phyloP scores from a whole-genome alignment of 1,140 invertebrate genomes.

The Apis florea region DNA sequence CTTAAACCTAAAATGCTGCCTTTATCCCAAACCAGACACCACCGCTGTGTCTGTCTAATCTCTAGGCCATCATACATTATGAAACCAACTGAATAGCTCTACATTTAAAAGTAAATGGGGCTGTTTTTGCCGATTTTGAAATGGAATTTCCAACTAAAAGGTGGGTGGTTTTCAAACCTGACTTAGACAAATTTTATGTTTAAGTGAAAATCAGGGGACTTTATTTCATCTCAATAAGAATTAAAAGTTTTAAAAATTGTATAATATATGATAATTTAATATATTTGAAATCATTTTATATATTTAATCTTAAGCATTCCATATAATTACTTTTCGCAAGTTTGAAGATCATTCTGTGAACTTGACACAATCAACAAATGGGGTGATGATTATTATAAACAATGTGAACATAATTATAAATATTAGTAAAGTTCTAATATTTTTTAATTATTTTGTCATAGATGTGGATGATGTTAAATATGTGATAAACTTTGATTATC shows the following conservation, averaged over 20 bases:
- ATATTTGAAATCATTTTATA: slow-evolving; percentile 12
- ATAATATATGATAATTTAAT: slow-evolving; percentile 15
- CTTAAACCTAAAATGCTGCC: slow-evolving; percentile 77
- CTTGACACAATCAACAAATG: slow-evolving; percentile 15
- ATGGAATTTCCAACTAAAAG: slow-evolving; percentile 70
- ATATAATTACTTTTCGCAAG: slow-evolving; percentile 32
- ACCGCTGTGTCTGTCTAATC: slow-evolving; percentile 77
- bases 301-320: slow-evolving; percentile 1
- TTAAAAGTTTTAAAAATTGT: background rate
- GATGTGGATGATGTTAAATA: slow-evolving; percentile 93
- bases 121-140: slow-evolving; percentile 69
- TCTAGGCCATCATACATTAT: slow-evolving; percentile 69
- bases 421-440: slow-evolving; percentile 21
- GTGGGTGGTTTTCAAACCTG: slow-evolving; percentile 68
- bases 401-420: slow-evolving; percentile 20
- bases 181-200: slow-evolving; percentile 54
- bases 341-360: slow-evolving; percentile 50
- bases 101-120: slow-evolving; percentile 69
- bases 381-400: slow-evolving; percentile 21
- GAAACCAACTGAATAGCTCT: slow-evolving; percentile 66
- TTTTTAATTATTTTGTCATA: slow-evolving; percentile 72
- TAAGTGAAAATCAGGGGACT: slow-evolving; percentile 27
- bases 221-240: background rate
- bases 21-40: slow-evolving; percentile 73
- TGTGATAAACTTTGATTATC: slow-evolving; percentile 94